These are phyloP conservation scores for Diceros bicornis DNA, from an alignment of 2,797 vertebrate genomes.

Conservation along the genomic window DNA sequence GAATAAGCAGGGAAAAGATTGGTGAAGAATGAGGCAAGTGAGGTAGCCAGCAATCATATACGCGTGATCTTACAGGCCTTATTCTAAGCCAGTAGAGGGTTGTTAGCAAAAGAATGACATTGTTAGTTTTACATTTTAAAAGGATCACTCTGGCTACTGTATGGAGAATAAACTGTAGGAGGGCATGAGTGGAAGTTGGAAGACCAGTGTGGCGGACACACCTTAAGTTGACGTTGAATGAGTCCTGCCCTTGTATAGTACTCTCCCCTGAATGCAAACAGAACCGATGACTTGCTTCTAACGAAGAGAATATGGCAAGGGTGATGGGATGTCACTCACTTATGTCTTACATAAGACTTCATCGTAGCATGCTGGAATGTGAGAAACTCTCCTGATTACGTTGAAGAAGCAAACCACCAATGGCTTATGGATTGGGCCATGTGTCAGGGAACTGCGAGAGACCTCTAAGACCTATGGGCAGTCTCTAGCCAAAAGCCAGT, in stretches of 20 bases:
- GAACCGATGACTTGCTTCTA: neutral
- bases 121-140: slow-evolving; percentile 7
- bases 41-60: neutral
- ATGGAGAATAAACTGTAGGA: neutral
- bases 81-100: neutral
- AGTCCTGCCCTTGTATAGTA: neutral
- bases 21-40: neutral
- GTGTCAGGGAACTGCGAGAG: neutral
- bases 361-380: neutral
- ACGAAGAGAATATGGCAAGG: neutral
- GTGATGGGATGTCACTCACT: neutral
- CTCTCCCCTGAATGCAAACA: neutral
- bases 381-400: neutral
- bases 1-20: neutral
- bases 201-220: neutral
- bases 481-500: neutral
- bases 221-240: neutral
- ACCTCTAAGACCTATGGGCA: neutral
- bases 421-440: neutral
- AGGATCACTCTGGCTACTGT: neutral
- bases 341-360: neutral
- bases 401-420: neutral
- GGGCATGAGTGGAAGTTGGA: neutral
- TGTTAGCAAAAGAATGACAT: neutral
- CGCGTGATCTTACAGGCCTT: neutral